A percentile compares a stretch with the other conserved stretches of the same genome.
Conservation (phyloP, 2,888 invertebrate genomes). For the Stenurella melanura region DNA sequence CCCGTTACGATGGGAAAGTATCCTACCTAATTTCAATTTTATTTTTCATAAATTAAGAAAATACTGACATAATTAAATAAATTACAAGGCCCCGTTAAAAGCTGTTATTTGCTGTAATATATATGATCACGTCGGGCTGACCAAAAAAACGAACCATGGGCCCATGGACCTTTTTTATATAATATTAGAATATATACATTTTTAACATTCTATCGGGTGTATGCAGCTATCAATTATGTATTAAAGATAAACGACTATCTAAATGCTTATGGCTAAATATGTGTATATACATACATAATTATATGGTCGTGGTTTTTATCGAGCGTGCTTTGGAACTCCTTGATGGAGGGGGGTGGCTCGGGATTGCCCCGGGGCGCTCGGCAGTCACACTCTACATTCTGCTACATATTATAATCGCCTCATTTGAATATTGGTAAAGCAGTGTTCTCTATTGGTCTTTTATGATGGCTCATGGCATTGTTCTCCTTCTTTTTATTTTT, state of each 20-base stretch:
- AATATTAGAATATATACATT: conserved; percentile 68
- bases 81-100: conserved; percentile 63
- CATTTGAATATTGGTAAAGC: conserved; percentile 68
- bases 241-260: conserved; percentile 74
- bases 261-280: conserved; percentile 74
- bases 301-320: conserved; percentile 72
- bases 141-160: conserved; percentile 59
- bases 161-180: conserved; percentile 53
- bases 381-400: conserved; percentile 69
- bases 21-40: conserved; percentile 17
- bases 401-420: conserved; percentile 69
- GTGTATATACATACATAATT: conserved; percentile 74
- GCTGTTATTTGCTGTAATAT: conserved; percentile 66
- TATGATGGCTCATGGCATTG: conserved; percentile 58
- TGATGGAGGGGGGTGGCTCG: conserved; percentile 60
- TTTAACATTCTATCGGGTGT: conserved; percentile 73
- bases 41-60: conserved; percentile 42
- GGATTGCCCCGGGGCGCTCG: conserved; percentile 64
- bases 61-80: conserved; percentile 63
- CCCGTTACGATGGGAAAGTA: conserved; percentile 31
- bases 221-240: conserved; percentile 74
- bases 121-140: conserved; percentile 64
- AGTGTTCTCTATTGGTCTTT: conserved; percentile 61
- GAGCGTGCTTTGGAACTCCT: conserved; percentile 65
- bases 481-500: conserved; percentile 35